Evolutionary conservation across 2,113 vertebrate species (phyloP).

Genomic region (Pseudopipra pipra): DNA sequence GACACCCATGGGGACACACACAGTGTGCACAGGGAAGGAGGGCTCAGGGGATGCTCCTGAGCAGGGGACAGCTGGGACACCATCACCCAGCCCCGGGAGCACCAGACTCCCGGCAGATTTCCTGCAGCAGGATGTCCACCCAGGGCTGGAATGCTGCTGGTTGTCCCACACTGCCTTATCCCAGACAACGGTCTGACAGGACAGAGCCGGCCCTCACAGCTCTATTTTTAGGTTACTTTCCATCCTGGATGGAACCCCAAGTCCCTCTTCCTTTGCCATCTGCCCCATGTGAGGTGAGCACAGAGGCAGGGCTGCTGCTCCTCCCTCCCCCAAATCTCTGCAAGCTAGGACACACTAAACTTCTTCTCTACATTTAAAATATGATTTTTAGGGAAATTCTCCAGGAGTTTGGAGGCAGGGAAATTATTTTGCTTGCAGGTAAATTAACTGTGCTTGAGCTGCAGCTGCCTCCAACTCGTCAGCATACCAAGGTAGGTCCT

Average conservation of each 20-base stretch:
- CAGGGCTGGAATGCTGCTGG: rapidly evolving
- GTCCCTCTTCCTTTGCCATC: neutral
- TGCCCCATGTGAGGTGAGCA: neutral
- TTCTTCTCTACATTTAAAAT: neutral
- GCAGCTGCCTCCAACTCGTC: neutral
- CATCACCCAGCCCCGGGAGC: rapidly evolving
- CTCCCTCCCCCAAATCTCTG: neutral
- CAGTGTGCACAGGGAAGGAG: rapidly evolving
- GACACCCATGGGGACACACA: rapidly evolving
- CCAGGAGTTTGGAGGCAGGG: neutral
- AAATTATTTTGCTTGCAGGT: neutral
- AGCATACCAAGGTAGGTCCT: neutral
- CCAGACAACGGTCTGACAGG: neutral
- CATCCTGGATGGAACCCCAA: neutral
- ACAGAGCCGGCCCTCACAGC: neutral
- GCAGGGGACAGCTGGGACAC: neutral
- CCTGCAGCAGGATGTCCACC: rapidly evolving
- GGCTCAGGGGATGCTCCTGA: neutral
- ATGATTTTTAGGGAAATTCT: neutral
- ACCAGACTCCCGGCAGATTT: rapidly evolving
- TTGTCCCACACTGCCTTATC: neutral
- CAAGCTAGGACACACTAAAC: neutral
- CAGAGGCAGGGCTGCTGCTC: neutral
- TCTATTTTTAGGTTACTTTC: neutral
- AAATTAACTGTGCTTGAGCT: neutral